Percentiles rank a stretch among this genome's conserved stretches.
Evolutionary conservation across 2,797 vertebrate species (phyloP).

Genomic region (Streptopelia turtur): DNA sequence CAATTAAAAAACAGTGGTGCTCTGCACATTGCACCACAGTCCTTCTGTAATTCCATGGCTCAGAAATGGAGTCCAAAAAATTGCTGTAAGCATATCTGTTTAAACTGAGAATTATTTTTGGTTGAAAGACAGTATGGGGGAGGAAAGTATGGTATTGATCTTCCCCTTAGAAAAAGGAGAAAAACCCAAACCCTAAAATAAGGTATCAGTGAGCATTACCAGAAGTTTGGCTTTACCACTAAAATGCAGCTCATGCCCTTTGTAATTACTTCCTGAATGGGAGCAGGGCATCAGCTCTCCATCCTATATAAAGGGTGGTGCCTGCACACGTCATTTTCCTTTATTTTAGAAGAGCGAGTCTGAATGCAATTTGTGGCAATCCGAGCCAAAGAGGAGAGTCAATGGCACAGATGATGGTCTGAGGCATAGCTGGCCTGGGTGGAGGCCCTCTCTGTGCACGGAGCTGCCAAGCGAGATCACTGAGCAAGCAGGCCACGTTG

Average conservation of each 20-base stretch:
- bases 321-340: neutral
- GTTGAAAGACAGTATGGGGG: neutral
- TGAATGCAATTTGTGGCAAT: neutral
- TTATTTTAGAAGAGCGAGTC: neutral
- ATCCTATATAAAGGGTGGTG: neutral
- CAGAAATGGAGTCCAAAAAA: neutral
- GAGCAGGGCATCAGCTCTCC: neutral
- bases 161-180: neutral
- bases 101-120: neutral
- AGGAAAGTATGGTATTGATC: neutral
- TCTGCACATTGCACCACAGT: neutral
- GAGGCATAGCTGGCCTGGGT: conserved; percentile 23
- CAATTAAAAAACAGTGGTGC: conserved; percentile 3
- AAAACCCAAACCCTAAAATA: neutral
- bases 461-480: neutral
- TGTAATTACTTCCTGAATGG: neutral
- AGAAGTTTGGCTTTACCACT: neutral
- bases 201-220: neutral
- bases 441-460: neutral
- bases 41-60: neutral
- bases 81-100: neutral
- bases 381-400: neutral
- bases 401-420: neutral
- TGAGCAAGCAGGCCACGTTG: neutral
- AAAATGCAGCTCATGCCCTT: neutral